Base-by-base conservation (phyloP, 2,797 vertebrate genomes). In the Gouania willdenowi region DNA sequence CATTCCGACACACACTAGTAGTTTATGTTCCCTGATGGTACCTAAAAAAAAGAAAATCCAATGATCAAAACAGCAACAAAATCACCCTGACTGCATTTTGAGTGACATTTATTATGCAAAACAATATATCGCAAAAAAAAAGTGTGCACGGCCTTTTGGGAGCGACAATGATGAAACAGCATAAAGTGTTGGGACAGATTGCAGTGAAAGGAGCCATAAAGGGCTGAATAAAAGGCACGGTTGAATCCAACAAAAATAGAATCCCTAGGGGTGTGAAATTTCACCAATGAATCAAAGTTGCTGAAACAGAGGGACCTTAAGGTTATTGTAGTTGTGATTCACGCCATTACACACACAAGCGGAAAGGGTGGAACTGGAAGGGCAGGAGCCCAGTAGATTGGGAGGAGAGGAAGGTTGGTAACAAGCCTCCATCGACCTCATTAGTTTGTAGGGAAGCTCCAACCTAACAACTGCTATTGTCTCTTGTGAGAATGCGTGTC, bases 371-470 rank as follows among this genome's bases (percentile, higher is more conserved):
- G 46, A 48, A 52, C 52, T 31, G 23, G 31, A 27, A 12, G 19
- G 45, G 26, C 25, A 51, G 40, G 17, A 6, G 1, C 32, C 36
- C 10, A 26, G 18, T 57, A 45, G 33, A 51, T 47, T 16, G n/a
- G 43, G 26, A 29, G 19, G 26, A 54, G 24, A 49, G 9, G 27
- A 33, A 57, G 41, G 40, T 9, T 52, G 41, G 49, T 70, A 75
- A 78, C 73, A 63, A 80, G 66, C 58, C 77, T 82, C 79, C 24
- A 56, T 71, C 40, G 62, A 53, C 66, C 75, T 84, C 73, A 82
- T 84, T 85, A 84, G 48, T 44, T 55, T 27, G 41, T 33, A 37
- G 35, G 53, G 43, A 68, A 51, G 65, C 62, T 60, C 51, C 33
- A 52, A 69, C 68, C 68, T 79, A 71, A 79, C 78, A 78, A 83